Conservation (phyloP, 2,797 vertebrate species). For the Chloroceryle amazona region DNA sequence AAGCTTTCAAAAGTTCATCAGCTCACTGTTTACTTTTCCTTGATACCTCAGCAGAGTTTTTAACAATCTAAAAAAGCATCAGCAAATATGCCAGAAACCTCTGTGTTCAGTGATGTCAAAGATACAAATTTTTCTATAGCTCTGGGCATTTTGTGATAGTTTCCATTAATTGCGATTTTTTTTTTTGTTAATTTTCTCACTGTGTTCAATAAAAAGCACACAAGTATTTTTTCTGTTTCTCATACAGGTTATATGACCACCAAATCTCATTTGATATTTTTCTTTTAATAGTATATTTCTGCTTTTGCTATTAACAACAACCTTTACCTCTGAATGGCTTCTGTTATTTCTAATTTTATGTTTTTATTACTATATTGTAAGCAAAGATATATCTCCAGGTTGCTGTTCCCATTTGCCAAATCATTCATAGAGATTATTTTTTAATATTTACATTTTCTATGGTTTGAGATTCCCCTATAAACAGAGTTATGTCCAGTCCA, state of each 20-base stretch:
- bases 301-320: background rate
- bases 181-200: background rate
- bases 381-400: background rate
- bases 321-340: background rate
- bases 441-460: background rate
- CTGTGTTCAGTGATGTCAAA: background rate
- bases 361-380: background rate
- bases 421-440: background rate
- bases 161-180: background rate
- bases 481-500: background rate
- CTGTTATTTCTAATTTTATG: background rate
- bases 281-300: background rate
- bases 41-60: background rate
- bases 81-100: background rate
- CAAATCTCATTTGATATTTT: background rate
- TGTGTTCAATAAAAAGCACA: background rate
- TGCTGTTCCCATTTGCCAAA: background rate
- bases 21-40: background rate
- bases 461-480: background rate
- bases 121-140: background rate
- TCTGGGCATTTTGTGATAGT: background rate
- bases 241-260: background rate
- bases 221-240: background rate
- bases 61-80: background rate
- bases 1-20: background rate